Evolutionary conservation across 1,140 invertebrate species (phyloP).

Genomic region (Zaprionus taronus): DNA sequence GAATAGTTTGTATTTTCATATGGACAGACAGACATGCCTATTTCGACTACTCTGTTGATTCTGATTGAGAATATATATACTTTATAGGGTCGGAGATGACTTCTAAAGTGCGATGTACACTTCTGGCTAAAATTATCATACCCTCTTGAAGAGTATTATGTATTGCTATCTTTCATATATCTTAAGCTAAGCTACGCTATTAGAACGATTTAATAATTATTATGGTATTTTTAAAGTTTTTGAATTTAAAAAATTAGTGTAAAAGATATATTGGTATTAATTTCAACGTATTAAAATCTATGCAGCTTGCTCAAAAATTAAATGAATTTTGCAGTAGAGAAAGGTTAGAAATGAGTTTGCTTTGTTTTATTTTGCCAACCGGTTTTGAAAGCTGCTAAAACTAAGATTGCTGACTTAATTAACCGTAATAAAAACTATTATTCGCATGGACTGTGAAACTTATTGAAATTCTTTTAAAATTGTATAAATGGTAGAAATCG

Average conservation of each 20-base stretch:
- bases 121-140: no score
- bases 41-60: no score
- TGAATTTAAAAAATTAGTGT: not conserved
- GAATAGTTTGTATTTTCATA: no score
- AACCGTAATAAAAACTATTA: not conserved
- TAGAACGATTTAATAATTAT: not conserved
- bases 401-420: not conserved
- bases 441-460: not conserved
- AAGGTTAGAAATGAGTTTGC: not conserved
- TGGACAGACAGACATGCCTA: no score
- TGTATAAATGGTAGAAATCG: not conserved
- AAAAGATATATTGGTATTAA: not conserved
- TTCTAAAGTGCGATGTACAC: no score
- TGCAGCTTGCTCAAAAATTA: not conserved
- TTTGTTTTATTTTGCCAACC: constrained; percentile 5
- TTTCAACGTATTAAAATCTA: not conserved
- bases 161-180: no score
- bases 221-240: not conserved
- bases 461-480: constrained; percentile 4
- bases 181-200: no score
- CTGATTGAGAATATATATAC: no score
- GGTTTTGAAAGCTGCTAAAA: not conserved
- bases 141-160: no score
- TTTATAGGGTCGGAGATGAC: no score
- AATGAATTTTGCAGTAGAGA: not conserved